These are phyloP conservation scores for Phrynocephalus guinanensis DNA, from an alignment of 2,797 vertebrate genomes.

Conservation along the genomic window DNA sequence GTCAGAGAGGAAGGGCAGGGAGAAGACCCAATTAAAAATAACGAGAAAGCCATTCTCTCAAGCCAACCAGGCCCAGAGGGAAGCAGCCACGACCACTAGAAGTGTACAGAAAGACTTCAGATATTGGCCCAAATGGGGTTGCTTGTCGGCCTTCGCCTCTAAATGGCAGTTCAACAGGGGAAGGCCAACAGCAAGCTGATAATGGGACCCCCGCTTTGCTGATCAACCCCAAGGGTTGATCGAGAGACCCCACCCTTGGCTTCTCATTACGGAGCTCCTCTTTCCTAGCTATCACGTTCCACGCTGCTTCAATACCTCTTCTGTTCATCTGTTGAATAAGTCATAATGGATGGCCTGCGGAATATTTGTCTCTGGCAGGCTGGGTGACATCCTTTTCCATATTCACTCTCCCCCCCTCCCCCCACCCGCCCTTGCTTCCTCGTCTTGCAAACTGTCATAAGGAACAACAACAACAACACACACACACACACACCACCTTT, in stretches of 20 bases:
- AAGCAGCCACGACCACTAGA: too few relatives aligned
- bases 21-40: too few relatives aligned
- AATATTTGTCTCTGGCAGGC: slow-evolving; percentile 53
- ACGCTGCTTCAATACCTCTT: slow-evolving; percentile 29
- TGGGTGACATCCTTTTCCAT: slow-evolving; percentile 64
- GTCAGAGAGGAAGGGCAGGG: too few relatives aligned
- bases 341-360: slow-evolving; percentile 59
- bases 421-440: slow-evolving; percentile 60
- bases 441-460: slow-evolving; percentile 76
- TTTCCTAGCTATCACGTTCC: not conserved
- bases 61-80: too few relatives aligned
- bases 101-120: too few relatives aligned
- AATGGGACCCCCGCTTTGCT: not conserved
- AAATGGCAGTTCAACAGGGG: too few relatives aligned
- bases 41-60: too few relatives aligned
- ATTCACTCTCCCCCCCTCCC: slow-evolving; percentile 57
- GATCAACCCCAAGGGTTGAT: not conserved
- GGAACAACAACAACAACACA: slow-evolving; percentile 59
- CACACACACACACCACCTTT: slow-evolving; percentile 63
- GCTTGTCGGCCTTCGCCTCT: not conserved
- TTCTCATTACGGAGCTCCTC: not conserved
- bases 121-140: too few relatives aligned
- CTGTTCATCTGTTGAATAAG: slow-evolving; percentile 41
- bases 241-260: too few relatives aligned
- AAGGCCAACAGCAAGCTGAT: not conserved